These are phyloP conservation scores for Psittacula echo DNA, from an alignment of 2,797 vertebrate species.

Conservation along the genomic window DNA sequence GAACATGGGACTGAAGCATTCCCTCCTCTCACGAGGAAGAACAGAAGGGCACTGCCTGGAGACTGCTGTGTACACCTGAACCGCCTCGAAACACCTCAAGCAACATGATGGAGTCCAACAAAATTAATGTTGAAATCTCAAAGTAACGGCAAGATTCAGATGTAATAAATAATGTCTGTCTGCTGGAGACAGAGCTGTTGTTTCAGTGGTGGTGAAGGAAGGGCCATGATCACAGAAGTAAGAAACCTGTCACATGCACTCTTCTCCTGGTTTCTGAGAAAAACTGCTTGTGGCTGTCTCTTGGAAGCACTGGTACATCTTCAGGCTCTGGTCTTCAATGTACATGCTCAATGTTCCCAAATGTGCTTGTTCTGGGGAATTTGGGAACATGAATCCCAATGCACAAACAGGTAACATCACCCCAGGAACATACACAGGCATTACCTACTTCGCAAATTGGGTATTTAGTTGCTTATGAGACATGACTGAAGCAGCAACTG, in stretches of 20 bases:
- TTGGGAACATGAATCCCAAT: neutral
- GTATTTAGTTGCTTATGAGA: neutral
- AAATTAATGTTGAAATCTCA: neutral
- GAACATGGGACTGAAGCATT: neutral
- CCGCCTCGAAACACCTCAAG: fast-evolving
- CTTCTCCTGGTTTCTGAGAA: neutral
- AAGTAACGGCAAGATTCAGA: neutral
- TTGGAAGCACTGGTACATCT: neutral
- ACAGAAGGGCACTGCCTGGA: neutral
- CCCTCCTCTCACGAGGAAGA: neutral
- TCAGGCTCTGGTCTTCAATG: neutral
- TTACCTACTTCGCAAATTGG: neutral
- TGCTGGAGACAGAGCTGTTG: neutral
- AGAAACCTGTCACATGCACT: neutral
- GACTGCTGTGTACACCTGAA: fast-evolving
- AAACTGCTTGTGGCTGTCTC: neutral
- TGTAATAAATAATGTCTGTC: neutral
- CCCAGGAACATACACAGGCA: neutral
- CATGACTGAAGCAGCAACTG: neutral
- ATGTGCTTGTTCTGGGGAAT: neutral
- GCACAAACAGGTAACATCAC: neutral
- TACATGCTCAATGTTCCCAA: neutral
- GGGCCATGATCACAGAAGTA: neutral
- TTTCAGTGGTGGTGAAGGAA: neutral
- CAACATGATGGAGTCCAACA: neutral